These are phyloP conservation scores for Channallabes apus DNA, from an alignment of 2,797 vertebrate genomes.

Conservation along the genomic window DNA sequence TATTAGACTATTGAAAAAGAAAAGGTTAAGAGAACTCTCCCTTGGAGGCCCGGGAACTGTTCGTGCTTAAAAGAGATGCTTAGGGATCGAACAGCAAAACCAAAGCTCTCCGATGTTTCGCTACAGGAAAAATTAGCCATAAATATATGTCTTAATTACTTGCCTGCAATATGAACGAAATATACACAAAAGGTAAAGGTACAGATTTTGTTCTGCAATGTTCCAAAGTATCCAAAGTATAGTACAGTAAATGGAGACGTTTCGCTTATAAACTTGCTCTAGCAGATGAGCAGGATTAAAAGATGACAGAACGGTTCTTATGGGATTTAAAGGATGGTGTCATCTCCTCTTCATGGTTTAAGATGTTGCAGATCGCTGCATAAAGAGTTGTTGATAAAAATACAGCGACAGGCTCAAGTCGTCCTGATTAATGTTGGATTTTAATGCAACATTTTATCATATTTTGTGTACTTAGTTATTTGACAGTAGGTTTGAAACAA, in stretches of 20 bases:
- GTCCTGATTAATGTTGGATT: background rate
- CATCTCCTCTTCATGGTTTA: conserved; percentile 76
- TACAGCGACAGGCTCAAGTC: background rate
- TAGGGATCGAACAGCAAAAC: conserved; percentile 87
- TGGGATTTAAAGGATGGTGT: conserved; percentile 23
- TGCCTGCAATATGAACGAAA: conserved; percentile 57
- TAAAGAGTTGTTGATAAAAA: conserved; percentile 63
- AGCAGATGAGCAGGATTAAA: conserved; percentile 48
- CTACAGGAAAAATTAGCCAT: conserved; percentile 86
- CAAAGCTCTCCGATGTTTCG: conserved; percentile 85
- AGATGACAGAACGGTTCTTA: conserved; percentile 65
- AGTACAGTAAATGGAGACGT: background rate
- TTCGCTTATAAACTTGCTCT: background rate
- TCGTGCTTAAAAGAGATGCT: conserved; percentile 87
- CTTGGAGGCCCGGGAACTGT: conserved; percentile 69
- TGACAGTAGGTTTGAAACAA: background rate
- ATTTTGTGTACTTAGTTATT: background rate
- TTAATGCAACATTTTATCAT: conserved; percentile 15
- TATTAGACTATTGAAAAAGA: conserved; percentile 72
- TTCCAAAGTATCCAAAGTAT: background rate
- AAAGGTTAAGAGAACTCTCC: conserved; percentile 73
- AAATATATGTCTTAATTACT: conserved; percentile 90
- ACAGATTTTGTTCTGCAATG: background rate
- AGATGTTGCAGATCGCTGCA: conserved; percentile 74
- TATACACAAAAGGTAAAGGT: background rate